phyloP scores from a whole-genome alignment of 23 tunicate species.

The Pegea sp. region DNA sequence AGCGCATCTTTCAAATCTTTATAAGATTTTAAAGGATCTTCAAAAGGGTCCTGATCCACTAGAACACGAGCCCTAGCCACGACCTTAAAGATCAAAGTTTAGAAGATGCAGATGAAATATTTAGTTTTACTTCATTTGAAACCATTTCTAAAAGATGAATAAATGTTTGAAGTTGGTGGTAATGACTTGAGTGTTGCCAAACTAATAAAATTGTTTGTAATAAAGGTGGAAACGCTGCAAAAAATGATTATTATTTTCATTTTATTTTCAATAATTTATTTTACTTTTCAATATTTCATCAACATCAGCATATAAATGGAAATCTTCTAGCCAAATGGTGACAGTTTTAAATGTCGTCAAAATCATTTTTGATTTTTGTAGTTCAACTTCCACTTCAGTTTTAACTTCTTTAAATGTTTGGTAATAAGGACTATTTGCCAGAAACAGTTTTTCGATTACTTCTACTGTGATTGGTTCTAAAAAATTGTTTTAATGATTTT shows the following conservation, averaged over 20 bases:
- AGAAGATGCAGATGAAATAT: not conserved
- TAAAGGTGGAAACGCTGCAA: constrained; percentile 81
- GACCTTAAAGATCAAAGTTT: constrained; percentile 14
- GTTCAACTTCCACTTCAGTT: constrained; percentile 40
- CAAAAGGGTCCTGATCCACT: constrained; percentile 69
- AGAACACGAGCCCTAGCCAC: constrained; percentile 62
- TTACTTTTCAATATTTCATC: constrained; percentile 71
- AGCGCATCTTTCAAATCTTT: constrained; percentile 74
- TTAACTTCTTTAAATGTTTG: constrained; percentile 67
- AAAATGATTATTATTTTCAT: too few relatives aligned
- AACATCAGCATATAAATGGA: constrained; percentile 45
- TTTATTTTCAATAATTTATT: too few relatives aligned
- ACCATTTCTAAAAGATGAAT: constrained; percentile 73
- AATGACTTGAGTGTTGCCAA: constrained; percentile 80
- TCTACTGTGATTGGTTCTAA: too few relatives aligned
- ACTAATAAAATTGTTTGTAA: constrained; percentile 56
- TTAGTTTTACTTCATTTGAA: constrained; percentile 55
- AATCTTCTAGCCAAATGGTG: constrained; percentile 81
- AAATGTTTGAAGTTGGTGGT: constrained; percentile 62
- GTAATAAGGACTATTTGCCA: constrained; percentile 69
- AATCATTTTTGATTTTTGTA: constrained; percentile 38
- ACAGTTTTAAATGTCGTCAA: constrained; percentile 53
- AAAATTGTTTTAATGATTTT: too few relatives aligned
- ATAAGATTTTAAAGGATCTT: constrained; percentile 66
- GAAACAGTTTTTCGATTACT: too few relatives aligned